Conservation (phyloP, 2,888 invertebrate genomes). For the Agrochola litura region DNA sequence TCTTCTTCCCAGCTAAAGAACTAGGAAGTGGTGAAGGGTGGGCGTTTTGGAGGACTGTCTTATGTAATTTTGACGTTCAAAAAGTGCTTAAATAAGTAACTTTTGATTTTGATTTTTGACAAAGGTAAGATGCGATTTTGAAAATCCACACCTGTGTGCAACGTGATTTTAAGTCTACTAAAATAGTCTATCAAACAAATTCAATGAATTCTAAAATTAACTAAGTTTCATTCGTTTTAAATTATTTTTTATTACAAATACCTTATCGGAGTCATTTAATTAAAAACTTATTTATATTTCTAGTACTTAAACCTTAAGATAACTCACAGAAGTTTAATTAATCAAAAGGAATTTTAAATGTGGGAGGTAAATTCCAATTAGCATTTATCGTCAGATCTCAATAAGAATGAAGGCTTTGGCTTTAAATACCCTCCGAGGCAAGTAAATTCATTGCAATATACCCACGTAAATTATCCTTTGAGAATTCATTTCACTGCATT, state of each 20-base stretch:
- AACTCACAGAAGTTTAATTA: neutral
- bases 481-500: slow-evolving; percentile 24
- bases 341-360: neutral
- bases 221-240: neutral
- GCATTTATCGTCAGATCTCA: neutral
- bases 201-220: neutral
- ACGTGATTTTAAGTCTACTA: neutral
- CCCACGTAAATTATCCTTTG: neutral
- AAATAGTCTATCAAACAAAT: neutral
- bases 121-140: neutral
- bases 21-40: neutral
- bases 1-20: neutral
- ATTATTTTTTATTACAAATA: neutral
- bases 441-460: neutral
- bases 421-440: neutral
- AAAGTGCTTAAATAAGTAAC: neutral
- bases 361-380: neutral
- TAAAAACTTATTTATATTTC: neutral
- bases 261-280: neutral
- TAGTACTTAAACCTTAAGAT: neutral
- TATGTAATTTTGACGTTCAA: neutral
- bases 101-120: neutral
- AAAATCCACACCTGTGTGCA: neutral
- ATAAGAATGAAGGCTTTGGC: neutral
- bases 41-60: no score